Evolutionary conservation across 2,113 vertebrate genomes (phyloP).

Genomic region (Oncorhynchus keta): DNA sequence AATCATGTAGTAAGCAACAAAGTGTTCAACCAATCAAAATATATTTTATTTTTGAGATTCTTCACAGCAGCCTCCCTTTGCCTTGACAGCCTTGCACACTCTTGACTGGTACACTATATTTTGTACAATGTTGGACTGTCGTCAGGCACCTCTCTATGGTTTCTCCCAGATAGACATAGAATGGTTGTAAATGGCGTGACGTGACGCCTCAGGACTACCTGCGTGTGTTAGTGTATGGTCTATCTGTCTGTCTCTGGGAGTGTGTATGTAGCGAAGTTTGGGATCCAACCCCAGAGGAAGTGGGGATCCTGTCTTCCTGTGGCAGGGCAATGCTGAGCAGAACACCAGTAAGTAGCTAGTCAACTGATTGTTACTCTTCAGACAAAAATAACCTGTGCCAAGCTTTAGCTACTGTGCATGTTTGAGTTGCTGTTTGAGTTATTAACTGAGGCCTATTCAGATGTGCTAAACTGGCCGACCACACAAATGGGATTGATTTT

Average conservation of each 20-base stretch:
- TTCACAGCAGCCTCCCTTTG: too few relatives aligned
- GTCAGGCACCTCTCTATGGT: too few relatives aligned
- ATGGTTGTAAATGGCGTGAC: too few relatives aligned
- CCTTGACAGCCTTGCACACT: too few relatives aligned
- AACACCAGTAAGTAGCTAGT: neutral
- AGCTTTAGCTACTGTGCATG: neutral
- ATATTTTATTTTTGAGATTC: too few relatives aligned
- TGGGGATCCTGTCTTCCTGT: conserved; percentile 6
- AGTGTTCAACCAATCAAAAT: too few relatives aligned
- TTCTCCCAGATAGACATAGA: too few relatives aligned
- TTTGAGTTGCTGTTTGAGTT: neutral
- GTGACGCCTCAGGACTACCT: too few relatives aligned
- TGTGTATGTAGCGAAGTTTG: neutral
- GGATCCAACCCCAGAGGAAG: neutral
- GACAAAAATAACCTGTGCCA: neutral
- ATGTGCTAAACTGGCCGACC: neutral
- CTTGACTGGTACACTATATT: too few relatives aligned
- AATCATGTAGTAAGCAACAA: too few relatives aligned
- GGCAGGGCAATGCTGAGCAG: neutral
- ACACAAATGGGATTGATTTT: neutral
- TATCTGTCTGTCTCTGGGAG: neutral
- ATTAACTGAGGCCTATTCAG: too few relatives aligned
- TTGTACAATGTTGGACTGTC: too few relatives aligned
- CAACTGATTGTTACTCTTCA: neutral
- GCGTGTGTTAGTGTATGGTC: neutral